Base-by-base conservation (phyloP, 2,888 invertebrate species). In the Chelonus formosanus region DNA sequence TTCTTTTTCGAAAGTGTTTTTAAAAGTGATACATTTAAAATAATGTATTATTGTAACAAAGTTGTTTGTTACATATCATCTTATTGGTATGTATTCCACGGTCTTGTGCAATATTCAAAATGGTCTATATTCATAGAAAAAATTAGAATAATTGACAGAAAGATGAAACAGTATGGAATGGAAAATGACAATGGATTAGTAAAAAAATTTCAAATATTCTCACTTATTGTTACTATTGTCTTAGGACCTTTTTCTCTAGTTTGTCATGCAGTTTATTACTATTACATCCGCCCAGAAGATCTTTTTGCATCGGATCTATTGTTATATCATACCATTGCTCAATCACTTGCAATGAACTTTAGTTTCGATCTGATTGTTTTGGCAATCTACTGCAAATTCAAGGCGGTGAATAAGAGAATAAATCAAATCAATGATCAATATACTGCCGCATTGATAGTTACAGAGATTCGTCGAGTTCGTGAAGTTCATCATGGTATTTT, bases 1-100 rank as follows among this genome's bases (percentile, higher is more conserved):
- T 74, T 75, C n/a, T 75, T 75, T 0, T 77, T 80, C 44, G 73
- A 74, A 5, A 71, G 63, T 31, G 68, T 74, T 10, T 77, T 80
- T 62, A 75, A 73, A 61, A 78, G 78, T 52, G 73, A 80, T 45
- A 74, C 78, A 7, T 80, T 74, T 68, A 76, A 77, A 58, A 80
- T 80, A 32, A 80, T 80, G 75, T 80, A 80, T 47, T 79, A 73
- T 67, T 74, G 72, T 69, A 79, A 78, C 71, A 79, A 80, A 58
- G 74, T 72, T 0, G 67, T 75, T 3, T 74, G 74, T 44, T 78
- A 78, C 53, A 44, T 79, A 1, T 72, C 80, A 0, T 73, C 78
- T 1, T 80, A 79, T 34, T 80, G 80, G 45, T 80, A 79, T 63
- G 76, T 80, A 3, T 71, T 54, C 3, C 76, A 78, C 8, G 75